phyloP scores from a whole-genome alignment of 2,888 invertebrate species.

The Anthophora plumipes region DNA sequence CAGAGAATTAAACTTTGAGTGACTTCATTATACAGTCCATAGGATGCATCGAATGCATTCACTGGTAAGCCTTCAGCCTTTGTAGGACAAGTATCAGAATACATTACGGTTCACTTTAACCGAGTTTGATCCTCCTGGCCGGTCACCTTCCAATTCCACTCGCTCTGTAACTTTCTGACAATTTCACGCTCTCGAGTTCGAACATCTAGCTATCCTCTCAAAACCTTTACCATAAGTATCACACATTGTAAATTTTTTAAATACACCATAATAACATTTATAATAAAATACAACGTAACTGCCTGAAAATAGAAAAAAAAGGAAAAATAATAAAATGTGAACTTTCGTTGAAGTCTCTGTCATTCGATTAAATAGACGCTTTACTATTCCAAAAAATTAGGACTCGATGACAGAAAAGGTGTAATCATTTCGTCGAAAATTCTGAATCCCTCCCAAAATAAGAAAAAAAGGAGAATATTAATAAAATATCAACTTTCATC shows the following conservation, averaged over 20 bases:
- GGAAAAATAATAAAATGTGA: no score
- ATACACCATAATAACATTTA: no score
- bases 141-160: slow-evolving; percentile 5
- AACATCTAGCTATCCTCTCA: not conserved
- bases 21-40: not conserved
- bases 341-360: no score
- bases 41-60: not conserved
- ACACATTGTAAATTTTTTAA: not conserved
- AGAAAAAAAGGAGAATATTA: no score
- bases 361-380: no score
- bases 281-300: not conserved
- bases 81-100: not conserved
- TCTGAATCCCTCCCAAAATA: not conserved
- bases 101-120: slow-evolving; percentile 11
- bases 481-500: no score
- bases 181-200: not conserved
- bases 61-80: not conserved
- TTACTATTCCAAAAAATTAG: no score
- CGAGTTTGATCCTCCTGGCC: not conserved
- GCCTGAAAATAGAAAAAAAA: no score
- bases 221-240: not conserved
- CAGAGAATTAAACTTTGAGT: not conserved
- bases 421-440: not conserved
- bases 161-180: not conserved
- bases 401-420: not conserved